Conservation (phyloP, 2,113 vertebrate genomes). For the Prietella phreatophila region DNA sequence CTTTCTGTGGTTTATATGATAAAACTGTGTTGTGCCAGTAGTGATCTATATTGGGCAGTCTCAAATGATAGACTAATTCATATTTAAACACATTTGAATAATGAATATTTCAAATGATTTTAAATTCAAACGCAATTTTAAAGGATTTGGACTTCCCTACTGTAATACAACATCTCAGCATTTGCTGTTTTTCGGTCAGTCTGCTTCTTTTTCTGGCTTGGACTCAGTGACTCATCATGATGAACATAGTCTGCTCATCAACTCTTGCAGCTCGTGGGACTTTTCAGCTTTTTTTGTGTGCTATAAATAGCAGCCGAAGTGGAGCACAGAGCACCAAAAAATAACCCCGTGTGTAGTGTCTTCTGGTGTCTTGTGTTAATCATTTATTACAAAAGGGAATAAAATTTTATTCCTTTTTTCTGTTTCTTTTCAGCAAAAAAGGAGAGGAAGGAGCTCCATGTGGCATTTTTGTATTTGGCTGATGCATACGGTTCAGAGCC, state of each 20-base stretch:
- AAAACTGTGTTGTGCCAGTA: neutral
- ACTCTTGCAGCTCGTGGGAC: slow-evolving; percentile 28
- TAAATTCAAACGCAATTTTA: neutral
- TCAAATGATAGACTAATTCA: no score
- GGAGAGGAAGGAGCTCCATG: no score
- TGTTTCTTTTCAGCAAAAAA: no score
- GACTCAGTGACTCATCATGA: slow-evolving; percentile 50
- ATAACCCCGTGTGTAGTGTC: slow-evolving; percentile 19
- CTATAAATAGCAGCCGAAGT: slow-evolving; percentile 65
- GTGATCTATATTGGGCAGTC: neutral
- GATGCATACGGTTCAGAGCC: no score
- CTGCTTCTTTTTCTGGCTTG: slow-evolving; percentile 43
- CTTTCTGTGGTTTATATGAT: neutral
- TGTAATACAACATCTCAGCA: neutral
- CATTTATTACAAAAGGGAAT: neutral
- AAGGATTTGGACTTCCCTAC: neutral
- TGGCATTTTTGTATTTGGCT: no score
- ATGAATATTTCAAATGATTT: neutral
- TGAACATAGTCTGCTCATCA: slow-evolving; percentile 37
- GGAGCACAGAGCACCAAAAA: slow-evolving; percentile 56
- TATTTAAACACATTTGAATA: neutral
- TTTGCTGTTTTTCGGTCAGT: slow-evolving; percentile 42
- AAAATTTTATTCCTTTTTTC: neutral
- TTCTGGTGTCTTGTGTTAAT: neutral
- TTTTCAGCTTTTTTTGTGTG: slow-evolving; percentile 36